Percentiles rank a stretch among this genome's conserved stretches.
Evolutionary conservation across 1,140 invertebrate species (phyloP).

Genomic region (Aphaenogaster ashmeadi): DNA sequence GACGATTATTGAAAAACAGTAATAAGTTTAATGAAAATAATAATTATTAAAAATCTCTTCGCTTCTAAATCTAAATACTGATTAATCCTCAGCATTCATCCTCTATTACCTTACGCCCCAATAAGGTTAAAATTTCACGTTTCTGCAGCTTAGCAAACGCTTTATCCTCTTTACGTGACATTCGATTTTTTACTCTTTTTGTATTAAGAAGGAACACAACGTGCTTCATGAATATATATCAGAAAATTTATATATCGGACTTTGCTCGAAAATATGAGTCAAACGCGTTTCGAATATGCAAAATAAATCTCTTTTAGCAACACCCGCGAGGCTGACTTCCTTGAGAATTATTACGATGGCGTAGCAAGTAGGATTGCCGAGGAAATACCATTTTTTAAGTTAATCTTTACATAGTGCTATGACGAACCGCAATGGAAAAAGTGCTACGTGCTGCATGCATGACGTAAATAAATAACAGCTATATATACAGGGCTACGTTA

Average conservation of each 20-base stretch:
- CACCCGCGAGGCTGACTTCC: background rate
- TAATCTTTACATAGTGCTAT: constrained; percentile 20
- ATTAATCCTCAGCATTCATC: background rate
- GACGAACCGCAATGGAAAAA: constrained; percentile 32
- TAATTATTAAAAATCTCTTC: background rate
- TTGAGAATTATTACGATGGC: background rate
- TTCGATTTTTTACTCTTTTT: background rate
- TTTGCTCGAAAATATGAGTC: background rate
- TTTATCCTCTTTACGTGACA: background rate
- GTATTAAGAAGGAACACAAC: background rate
- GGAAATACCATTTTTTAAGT: constrained; percentile 10
- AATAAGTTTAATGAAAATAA: background rate
- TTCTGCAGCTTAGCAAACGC: too few species aligned
- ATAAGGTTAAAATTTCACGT: background rate
- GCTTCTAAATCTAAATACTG: background rate
- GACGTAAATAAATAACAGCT: constrained; percentile 62
- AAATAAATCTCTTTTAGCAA: background rate
- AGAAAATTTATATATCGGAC: background rate
- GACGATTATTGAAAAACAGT: background rate
- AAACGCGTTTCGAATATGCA: constrained; percentile 20
- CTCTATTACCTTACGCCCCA: background rate
- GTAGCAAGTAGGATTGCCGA: background rate
- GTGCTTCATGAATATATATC: constrained; percentile 14
- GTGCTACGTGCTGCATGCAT: constrained; percentile 21
- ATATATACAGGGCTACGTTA: constrained; percentile 45